These are phyloP conservation scores for Luehdorfia chinensis DNA, from an alignment of 1,140 invertebrate species.

Conservation along the genomic window DNA sequence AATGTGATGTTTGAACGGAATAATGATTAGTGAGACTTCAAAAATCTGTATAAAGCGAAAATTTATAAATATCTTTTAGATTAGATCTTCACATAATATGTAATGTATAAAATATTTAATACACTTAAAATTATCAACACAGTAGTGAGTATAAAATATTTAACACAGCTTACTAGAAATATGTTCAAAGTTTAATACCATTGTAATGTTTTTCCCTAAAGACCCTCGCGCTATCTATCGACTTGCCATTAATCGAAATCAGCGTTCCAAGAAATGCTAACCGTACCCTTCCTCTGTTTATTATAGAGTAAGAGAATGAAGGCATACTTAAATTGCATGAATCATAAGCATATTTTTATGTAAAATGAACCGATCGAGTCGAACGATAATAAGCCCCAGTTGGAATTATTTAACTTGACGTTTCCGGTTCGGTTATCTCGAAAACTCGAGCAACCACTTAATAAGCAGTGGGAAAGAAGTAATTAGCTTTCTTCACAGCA, in stretches of 20 bases:
- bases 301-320: constrained; percentile 12
- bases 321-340: constrained; percentile 16
- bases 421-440: constrained; percentile 17
- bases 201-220: too few relatives aligned
- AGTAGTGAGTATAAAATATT: too few relatives aligned
- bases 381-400: constrained; percentile 5
- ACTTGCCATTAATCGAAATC: background rate
- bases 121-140: too few relatives aligned
- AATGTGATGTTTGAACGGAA: background rate
- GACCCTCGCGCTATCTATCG: background rate
- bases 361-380: constrained; percentile 1
- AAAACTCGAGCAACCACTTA: constrained; percentile 6
- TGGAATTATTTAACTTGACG: constrained; percentile 15
- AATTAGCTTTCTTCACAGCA: constrained; percentile 11
- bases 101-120: too few relatives aligned
- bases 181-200: too few relatives aligned
- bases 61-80: too few relatives aligned
- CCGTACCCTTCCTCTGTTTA: background rate
- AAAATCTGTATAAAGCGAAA: too few relatives aligned
- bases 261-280: background rate
- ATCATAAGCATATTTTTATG: constrained; percentile 7
- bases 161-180: too few relatives aligned
- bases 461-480: constrained; percentile 15
- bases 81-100: too few relatives aligned
- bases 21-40: too few relatives aligned